These are phyloP conservation scores for Corynorhinus townsendii DNA, from an alignment of 2,113 vertebrate species.

Conservation along the genomic window DNA sequence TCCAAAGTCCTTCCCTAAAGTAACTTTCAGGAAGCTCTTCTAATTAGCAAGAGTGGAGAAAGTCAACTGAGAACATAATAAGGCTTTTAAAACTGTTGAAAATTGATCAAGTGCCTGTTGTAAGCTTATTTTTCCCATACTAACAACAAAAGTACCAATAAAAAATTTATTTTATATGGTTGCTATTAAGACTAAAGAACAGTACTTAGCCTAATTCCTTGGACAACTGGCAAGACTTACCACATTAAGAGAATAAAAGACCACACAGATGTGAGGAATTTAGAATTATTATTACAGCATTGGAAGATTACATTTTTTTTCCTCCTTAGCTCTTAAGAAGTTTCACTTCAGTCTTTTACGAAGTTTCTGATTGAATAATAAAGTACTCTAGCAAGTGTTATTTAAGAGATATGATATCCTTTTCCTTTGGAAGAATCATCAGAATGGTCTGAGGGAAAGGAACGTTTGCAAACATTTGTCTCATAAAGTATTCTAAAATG, in stretches of 20 bases:
- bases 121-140: neutral
- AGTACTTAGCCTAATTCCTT: conserved; percentile 45
- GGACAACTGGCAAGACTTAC: neutral
- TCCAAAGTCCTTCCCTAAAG: neutral
- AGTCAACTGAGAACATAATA: neutral
- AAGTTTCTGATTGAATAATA: conserved; percentile 11
- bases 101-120: neutral
- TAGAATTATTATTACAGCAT: neutral
- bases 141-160: neutral
- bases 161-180: conserved; percentile 48
- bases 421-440: conserved; percentile 16
- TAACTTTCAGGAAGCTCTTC: neutral
- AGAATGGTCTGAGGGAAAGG: neutral
- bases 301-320: neutral
- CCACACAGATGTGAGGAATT: neutral
- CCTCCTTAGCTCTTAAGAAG: neutral
- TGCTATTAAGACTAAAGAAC: conserved; percentile 29
- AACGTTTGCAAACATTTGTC: neutral
- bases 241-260: neutral
- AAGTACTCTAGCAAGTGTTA: neutral
- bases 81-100: conserved; percentile 36
- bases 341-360: conserved; percentile 29
- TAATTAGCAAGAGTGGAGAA: neutral
- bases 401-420: neutral
- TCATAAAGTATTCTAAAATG: neutral